Evolutionary conservation across 2,113 vertebrate genomes (phyloP).

Genomic region (Emydura subglobosa): DNA sequence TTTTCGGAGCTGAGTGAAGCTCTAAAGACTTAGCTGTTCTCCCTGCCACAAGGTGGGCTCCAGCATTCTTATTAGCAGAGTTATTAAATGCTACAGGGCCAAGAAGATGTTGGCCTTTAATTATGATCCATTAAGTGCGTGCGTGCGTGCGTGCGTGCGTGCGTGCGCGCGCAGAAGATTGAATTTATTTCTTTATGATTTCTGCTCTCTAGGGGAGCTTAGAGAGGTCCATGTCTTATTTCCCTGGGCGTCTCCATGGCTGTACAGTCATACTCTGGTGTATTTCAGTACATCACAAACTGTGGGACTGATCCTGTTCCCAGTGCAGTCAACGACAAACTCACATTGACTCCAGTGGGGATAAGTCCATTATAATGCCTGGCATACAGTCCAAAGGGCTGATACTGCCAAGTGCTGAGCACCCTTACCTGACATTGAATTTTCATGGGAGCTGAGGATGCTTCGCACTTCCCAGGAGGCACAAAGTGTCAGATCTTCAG

Average conservation of each 20-base stretch:
- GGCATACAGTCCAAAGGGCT: not conserved
- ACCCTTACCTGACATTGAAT: not conserved
- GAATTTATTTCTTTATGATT: not conserved
- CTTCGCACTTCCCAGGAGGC: no score
- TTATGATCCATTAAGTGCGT: not conserved
- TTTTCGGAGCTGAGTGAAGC: not conserved
- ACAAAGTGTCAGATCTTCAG: no score
- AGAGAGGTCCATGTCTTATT: accelerated
- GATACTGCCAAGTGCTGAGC: not conserved
- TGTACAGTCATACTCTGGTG: not conserved
- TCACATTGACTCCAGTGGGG: not conserved
- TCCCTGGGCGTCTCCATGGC: accelerated
- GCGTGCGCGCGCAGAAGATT: not conserved
- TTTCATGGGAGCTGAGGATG: not conserved
- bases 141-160: accelerated
- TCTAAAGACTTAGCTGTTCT: not conserved
- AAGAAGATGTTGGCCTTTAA: not conserved
- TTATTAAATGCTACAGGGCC: not conserved
- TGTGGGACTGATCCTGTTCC: not conserved
- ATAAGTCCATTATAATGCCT: not conserved
- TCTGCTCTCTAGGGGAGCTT: not conserved
- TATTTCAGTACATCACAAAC: not conserved
- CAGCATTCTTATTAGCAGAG: not conserved
- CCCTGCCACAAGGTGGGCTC: not conserved
- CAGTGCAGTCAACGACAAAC: not conserved